Percentiles rank a stretch among this genome's conserved stretches.
These are phyloP conservation scores for Pasiphila rectangulata DNA, from an alignment of 2,888 invertebrate species.

Conservation along the genomic window DNA sequence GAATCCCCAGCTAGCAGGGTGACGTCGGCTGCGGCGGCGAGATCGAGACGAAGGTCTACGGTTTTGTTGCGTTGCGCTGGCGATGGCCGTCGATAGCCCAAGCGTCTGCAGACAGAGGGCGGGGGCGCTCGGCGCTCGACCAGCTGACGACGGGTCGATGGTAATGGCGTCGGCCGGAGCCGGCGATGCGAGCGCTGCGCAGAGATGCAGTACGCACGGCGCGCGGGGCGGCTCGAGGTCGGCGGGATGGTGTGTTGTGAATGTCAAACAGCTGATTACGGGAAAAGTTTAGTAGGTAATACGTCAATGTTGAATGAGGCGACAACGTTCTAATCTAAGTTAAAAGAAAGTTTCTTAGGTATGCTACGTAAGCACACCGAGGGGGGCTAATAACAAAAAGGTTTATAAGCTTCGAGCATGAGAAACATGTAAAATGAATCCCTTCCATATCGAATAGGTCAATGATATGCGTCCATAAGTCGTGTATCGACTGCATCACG, in stretches of 20 bases:
- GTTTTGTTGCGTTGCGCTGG: conserved; percentile 18
- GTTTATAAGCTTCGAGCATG: too few species aligned
- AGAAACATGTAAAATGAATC: conserved; percentile 3
- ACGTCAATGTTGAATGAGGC: too few species aligned
- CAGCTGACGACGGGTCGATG: conserved; percentile 51
- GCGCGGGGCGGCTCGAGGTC: conserved; percentile 20
- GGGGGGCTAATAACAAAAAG: too few species aligned
- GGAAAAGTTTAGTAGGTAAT: conserved; percentile 46
- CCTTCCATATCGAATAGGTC: conserved; percentile 6
- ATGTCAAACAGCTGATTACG: conserved; percentile 73
- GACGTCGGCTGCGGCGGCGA: conserved; percentile 11
- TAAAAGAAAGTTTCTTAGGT: too few species aligned
- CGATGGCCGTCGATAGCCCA: conserved; percentile 19
- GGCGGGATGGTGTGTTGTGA: conserved; percentile 40
- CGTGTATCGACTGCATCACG: conserved; percentile 34
- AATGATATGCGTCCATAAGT: conserved; percentile 26
- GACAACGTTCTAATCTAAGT: too few species aligned
- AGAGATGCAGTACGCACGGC: conserved; percentile 52
- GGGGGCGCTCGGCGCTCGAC: conserved; percentile 29
- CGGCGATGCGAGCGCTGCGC: conserved; percentile 49
- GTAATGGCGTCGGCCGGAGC: conserved; percentile 49
- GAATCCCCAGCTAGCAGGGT: neutral
- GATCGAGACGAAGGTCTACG: neutral
- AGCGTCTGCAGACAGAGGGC: conserved; percentile 11
- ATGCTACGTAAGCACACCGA: too few species aligned